Conservation (phyloP, 2,888 invertebrate species). For the Perithous albicinctus region DNA sequence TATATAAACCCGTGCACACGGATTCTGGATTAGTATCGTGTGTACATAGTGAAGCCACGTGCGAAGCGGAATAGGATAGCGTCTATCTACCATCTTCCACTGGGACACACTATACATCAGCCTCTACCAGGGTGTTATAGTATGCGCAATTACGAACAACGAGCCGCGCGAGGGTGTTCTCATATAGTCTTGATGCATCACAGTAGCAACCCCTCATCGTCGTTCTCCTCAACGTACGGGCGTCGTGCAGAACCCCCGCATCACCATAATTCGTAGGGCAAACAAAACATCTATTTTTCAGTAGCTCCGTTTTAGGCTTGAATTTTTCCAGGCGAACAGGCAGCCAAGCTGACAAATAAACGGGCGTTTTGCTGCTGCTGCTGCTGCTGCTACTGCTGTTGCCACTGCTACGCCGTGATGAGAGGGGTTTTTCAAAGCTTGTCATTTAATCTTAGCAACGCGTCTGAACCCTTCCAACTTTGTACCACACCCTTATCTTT, state of each 20-base stretch:
- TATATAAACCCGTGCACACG: conserved; percentile 19
- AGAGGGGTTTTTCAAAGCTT: conserved; percentile 50
- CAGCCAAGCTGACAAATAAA: conserved; percentile 46
- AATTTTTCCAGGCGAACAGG: conserved; percentile 30
- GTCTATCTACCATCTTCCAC: conserved; percentile 6
- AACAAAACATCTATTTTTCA: conserved; percentile 63
- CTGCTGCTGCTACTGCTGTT: background rate
- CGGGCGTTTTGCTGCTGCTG: conserved; percentile 39
- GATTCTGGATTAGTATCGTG: conserved; percentile 19
- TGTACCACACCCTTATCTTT: conserved; percentile 1
- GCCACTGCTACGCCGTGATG: background rate
- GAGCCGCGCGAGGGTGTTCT: conserved; percentile 4
- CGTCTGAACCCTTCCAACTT: conserved; percentile 15
- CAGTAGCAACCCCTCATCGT: conserved; percentile 12
- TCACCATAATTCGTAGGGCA: conserved; percentile 61
- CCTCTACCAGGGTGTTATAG: conserved; percentile 16
- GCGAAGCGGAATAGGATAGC: conserved; percentile 44
- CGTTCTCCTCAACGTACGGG: conserved; percentile 41
- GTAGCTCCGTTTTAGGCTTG: conserved; percentile 18
- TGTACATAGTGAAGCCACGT: conserved; percentile 36
- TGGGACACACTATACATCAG: conserved; percentile 17
- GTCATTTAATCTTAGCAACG: conserved; percentile 59
- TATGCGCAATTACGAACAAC: conserved; percentile 37
- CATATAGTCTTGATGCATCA: background rate
- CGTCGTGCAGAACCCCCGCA: conserved; percentile 12